Conservation (phyloP, 2,113 vertebrate species). For the Fukomys damarensis region DNA sequence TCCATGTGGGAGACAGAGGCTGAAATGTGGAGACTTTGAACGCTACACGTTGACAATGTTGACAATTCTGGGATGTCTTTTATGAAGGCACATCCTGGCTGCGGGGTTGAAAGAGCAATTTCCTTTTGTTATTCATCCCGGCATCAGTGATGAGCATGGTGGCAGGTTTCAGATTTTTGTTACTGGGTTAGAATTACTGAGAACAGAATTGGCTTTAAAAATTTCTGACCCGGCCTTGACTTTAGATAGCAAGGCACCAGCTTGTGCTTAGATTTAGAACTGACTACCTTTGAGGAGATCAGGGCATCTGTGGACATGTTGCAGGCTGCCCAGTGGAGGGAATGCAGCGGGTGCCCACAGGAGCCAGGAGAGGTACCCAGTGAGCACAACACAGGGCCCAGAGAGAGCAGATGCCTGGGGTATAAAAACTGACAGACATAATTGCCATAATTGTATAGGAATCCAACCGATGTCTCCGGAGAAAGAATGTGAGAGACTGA, state of each 20-base stretch:
- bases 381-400: neutral
- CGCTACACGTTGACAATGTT: slow-evolving; percentile 20
- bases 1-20: neutral
- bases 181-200: neutral
- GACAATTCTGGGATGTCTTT: slow-evolving; percentile 54
- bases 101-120: neutral
- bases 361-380: neutral
- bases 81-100: slow-evolving; percentile 25
- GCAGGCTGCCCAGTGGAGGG: neutral
- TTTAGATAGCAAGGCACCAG: neutral
- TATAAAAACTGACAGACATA: neutral
- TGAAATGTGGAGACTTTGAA: slow-evolving; percentile 57
- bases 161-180: neutral
- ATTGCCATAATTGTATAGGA: neutral
- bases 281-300: neutral
- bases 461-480: neutral
- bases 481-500: neutral
- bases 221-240: neutral
- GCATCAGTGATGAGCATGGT: neutral
- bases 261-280: neutral
- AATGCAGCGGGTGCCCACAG: neutral
- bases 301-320: neutral
- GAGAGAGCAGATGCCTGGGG: neutral
- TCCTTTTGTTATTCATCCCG: slow-evolving; percentile 27
- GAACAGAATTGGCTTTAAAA: neutral